Base-by-base conservation (phyloP, 2,113 vertebrate species). In the Tragelaphus scriptus region DNA sequence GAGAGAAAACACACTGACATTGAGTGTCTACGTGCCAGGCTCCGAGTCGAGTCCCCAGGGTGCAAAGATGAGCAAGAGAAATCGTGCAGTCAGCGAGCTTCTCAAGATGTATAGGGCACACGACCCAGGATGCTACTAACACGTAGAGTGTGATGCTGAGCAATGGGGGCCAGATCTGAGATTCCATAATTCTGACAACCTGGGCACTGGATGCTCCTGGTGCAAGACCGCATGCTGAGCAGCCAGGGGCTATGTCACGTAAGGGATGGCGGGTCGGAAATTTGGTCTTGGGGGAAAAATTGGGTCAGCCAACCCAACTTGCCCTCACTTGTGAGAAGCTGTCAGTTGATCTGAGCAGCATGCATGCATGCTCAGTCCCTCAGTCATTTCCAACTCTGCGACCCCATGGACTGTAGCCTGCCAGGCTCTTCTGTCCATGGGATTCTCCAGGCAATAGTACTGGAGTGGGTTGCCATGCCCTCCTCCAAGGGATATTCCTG, bases 91-190 rank as follows among this genome's bases (percentile, higher is more conserved):
- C 0, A 1, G 77, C 13, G 47, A 17, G 26, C 79, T 21, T 40
- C 59, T 59, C 49, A 16, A 40, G 28, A 13, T 14, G 23, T 12
- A 16, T 14, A 3, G 25, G 17, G 25, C 58, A 15, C n/a, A 19
- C 1, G 6, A 6, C 12, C 51, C 58, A 21, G 1, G 40, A 28
- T 28, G 11, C 47, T 7, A 47, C 28, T 30, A 21, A 14, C 19
- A 36, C 4, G 23, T 1, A 23, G 58, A 53, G 49, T 40, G 59
- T 16, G 7, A 7, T 7, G 79, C 49, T 5, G 12, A 19, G 0
- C 3, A 0, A 1, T 0, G 8, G 3, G 17, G 26, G n/a, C 3
- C 19, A 10, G 53, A 12, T 26, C 26, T 5, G 53, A 16, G 68
- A 25, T 32, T 25, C 80, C 0, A 0, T 25, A 6, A 5, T 23